phyloP scores from a whole-genome alignment of 2,797 vertebrate genomes.

The Choloepus didactylus region DNA sequence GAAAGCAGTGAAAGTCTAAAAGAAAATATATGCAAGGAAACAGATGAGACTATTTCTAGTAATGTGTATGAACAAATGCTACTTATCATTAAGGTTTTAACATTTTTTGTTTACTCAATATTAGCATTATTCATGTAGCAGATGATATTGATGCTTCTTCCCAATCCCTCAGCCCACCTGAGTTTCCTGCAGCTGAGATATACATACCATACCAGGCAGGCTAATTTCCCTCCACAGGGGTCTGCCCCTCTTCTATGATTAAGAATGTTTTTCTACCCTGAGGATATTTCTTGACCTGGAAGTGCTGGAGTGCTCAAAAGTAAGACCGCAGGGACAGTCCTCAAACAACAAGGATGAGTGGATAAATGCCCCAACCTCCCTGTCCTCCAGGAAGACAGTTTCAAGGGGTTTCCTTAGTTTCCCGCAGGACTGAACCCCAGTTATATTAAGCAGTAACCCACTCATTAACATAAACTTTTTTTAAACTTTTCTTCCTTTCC shows the following conservation, averaged over 20 bases:
- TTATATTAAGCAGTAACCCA: neutral
- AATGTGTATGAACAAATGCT: neutral
- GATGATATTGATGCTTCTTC: neutral
- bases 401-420: too few species aligned
- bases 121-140: neutral
- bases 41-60: conserved; percentile 5
- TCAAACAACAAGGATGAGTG: neutral
- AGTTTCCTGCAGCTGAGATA: neutral
- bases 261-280: neutral
- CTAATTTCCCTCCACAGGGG: neutral
- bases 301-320: neutral
- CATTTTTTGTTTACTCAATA: neutral
- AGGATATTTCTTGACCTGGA: neutral
- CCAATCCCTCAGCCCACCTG: neutral
- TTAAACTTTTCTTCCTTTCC: neutral
- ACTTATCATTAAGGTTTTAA: neutral
- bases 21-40: neutral
- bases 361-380: neutral
- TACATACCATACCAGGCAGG: neutral
- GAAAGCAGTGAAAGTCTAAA: neutral
- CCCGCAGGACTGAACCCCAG: neutral
- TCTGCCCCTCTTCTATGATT: neutral
- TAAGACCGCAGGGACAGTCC: neutral
- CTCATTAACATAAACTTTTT: neutral
- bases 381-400: too few species aligned